These are phyloP conservation scores for Pseudobourletiella spinata DNA, from an alignment of 1,140 invertebrate genomes.

Conservation along the genomic window DNA sequence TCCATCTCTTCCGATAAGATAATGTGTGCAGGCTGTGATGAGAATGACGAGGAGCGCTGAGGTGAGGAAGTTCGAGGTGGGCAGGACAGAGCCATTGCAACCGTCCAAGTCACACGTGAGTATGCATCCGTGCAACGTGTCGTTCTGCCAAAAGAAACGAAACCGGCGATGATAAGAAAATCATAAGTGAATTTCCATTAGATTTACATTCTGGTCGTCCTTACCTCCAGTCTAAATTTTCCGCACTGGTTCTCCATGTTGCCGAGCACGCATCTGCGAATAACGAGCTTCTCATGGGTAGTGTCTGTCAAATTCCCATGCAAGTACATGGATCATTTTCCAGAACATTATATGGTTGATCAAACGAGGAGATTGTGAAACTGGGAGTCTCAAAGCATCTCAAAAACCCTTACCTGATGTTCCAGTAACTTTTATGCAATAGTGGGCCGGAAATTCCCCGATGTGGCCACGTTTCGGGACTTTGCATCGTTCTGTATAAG, in stretches of 20 bases:
- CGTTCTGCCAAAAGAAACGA: slow-evolving; percentile 25
- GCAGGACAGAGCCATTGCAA: slow-evolving; percentile 45
- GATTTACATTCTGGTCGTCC: background rate
- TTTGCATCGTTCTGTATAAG: slow-evolving; percentile 48
- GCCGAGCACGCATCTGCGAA: slow-evolving; percentile 49
- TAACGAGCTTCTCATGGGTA: slow-evolving; percentile 42
- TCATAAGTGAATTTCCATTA: background rate
- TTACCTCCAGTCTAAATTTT: slow-evolving; percentile 43
- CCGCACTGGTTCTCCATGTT: slow-evolving; percentile 51
- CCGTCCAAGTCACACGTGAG: slow-evolving; percentile 46
- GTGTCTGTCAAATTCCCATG: slow-evolving; percentile 33
- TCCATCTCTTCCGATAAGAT: no score
- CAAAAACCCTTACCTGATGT: slow-evolving; percentile 44
- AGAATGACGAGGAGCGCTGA: no score
- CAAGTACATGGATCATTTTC: no score
- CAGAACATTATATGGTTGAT: no score
- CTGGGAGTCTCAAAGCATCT: no score
- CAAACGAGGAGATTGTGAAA: no score
- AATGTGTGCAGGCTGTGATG: no score
- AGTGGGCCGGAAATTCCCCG: slow-evolving; percentile 49
- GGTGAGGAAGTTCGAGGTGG: no score
- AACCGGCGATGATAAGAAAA: no score
- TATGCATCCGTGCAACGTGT: slow-evolving; percentile 47
- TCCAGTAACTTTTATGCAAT: slow-evolving; percentile 52
- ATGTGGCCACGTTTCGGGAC: slow-evolving; percentile 48